Evolutionary conservation across 2,888 invertebrate species (phyloP), one percentile per base, ranked within the genome.

Genomic region (Byasa hedistus): DNA sequence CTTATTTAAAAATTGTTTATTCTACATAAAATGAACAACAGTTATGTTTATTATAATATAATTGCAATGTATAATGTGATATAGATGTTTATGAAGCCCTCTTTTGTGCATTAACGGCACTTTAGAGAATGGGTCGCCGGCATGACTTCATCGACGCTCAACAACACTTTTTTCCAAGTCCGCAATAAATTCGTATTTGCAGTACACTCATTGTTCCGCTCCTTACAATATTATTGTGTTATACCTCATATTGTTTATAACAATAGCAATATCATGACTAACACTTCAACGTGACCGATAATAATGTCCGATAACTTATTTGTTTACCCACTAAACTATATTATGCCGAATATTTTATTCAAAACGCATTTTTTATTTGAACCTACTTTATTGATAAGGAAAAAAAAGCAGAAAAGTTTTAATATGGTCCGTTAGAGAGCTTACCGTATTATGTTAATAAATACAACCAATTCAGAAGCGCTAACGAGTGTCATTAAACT

Each of bases 361-460:
- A 3, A 39, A 39, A 39, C 39, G 12, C 15, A 39, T 39, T 36
- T 36, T 36, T 39, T 39, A 39, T 2, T 39, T 15, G 3, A 15
- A 39, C 12, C 12, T 15, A 59, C n/a, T n/a, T 51, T n/a, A 51
- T n/a, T n/a, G 4, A 44, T 4, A 10, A 17, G 12, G 7, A 44
- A 44, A 17, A 44, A 44, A 44, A 44, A 7, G 44, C 3, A 44
- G 76, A 79, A 84, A 84, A 75, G 85, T 85, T 82, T 71, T 68
- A 77, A 73, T 76, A 81, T 76, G 87, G 86, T 86, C 84, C 84
- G 89, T 83, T 84, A 78, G 76, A 72, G 81, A 74, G 77, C 78
- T 79, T 83, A 83, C 81, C 76, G 82, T 85, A 80, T 84, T 88
- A 90, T 90, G 89, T 77, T 89, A 90, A 90, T 89, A 84, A 82